Conservation (phyloP, 1,140 invertebrate genomes). For the Melitaea cinxia region DNA sequence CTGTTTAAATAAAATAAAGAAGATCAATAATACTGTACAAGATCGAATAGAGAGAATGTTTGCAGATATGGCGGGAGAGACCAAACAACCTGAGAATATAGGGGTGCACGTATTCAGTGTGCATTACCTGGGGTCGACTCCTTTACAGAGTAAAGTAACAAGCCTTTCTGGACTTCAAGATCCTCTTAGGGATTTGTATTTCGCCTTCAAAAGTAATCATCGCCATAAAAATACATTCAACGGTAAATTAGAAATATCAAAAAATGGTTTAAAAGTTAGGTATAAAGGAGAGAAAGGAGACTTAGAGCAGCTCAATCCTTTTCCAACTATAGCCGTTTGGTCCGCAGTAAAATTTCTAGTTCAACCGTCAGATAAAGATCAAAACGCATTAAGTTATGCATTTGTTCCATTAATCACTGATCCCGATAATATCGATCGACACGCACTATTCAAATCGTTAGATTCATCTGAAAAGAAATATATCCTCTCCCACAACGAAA, state of each 20-base stretch:
- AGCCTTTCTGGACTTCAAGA: constrained; percentile 91
- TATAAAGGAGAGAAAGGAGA: constrained; percentile 83
- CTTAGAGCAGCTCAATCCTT: constrained; percentile 87
- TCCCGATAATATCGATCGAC: constrained; percentile 89
- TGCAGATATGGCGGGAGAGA: constrained; percentile 88
- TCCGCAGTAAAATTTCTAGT: constrained; percentile 91
- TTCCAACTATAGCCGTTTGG: constrained; percentile 95
- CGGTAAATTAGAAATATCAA: constrained; percentile 87
- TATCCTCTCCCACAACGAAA: constrained; percentile 81
- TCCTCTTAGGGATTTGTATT: constrained; percentile 90
- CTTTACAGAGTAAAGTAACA: constrained; percentile 89
- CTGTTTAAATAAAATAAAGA: constrained; percentile 66
- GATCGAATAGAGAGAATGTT: constrained; percentile 93
- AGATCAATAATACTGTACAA: constrained; percentile 88
- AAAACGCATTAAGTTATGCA: constrained; percentile 83
- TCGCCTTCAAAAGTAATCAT: constrained; percentile 83
- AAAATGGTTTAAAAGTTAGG: constrained; percentile 85
- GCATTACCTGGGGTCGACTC: constrained; percentile 91
- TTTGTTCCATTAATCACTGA: constrained; percentile 94
- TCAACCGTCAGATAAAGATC: constrained; percentile 79
- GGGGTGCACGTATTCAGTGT: constrained; percentile 86
- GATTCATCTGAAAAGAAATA: constrained; percentile 80
- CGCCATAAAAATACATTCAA: constrained; percentile 76
- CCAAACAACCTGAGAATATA: constrained; percentile 71
- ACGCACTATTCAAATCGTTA: constrained; percentile 84